These are phyloP conservation scores for Barnardius zonarius DNA, from an alignment of 2,113 vertebrate genomes.

Conservation along the genomic window DNA sequence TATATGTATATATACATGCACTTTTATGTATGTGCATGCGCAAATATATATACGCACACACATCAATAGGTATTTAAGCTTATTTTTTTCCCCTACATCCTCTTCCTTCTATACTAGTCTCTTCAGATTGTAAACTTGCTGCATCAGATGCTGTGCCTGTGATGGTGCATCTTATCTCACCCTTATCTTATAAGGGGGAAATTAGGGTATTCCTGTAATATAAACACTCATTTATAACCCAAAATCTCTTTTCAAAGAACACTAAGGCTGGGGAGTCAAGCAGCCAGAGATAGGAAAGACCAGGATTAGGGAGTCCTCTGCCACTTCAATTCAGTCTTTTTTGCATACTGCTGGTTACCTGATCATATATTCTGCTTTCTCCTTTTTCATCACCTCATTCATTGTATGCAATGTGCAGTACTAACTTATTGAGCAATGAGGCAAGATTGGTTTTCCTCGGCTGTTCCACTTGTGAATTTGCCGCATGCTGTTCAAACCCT, in stretches of 20 bases:
- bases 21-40: not conserved
- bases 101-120: not conserved
- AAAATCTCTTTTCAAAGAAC: not conserved
- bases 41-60: not conserved
- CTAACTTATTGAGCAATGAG: not conserved
- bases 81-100: not conserved
- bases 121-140: not conserved
- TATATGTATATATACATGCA: not conserved
- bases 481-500: not conserved
- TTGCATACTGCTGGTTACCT: not conserved
- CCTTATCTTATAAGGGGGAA: not conserved
- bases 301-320: not conserved
- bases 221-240: not conserved
- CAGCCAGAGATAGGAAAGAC: not conserved
- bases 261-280: not conserved
- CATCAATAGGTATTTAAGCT: not conserved
- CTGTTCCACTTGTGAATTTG: not conserved
- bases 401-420: not conserved
- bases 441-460: not conserved
- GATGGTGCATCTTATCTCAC: not conserved
- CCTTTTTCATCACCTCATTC: not conserved
- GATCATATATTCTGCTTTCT: not conserved
- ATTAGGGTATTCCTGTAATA: not conserved
- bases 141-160: not conserved
- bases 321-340: not conserved